A percentile compares a stretch with the other conserved stretches of the same genome.
Conservation (phyloP, 2,797 vertebrate genomes). For the Fundulus diaphanus region DNA sequence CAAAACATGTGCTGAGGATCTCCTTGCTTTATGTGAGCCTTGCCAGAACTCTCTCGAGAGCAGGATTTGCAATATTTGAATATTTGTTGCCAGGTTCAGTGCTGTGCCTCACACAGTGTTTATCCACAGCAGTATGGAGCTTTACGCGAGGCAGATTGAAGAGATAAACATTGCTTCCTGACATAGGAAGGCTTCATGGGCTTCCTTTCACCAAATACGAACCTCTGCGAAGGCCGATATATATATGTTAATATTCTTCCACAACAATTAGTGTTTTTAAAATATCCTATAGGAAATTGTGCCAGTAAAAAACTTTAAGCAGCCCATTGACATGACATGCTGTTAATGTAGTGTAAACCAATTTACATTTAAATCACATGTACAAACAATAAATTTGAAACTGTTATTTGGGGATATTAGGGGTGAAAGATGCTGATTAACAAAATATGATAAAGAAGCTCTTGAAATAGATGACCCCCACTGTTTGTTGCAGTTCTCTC, state of each 20-base stretch:
- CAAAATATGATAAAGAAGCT: background rate
- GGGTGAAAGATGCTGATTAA: background rate
- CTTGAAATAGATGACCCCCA: too few species aligned
- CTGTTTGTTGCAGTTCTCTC: too few species aligned
- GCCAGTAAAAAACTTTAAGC: background rate
- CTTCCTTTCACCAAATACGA: background rate
- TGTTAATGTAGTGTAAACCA: background rate
- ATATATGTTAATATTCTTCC: background rate
- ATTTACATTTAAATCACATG: constrained; percentile 1
- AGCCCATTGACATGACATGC: background rate
- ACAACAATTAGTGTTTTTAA: background rate
- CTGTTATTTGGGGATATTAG: background rate
- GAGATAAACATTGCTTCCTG: constrained; percentile 1
- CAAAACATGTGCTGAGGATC: constrained; percentile 34
- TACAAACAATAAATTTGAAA: background rate
- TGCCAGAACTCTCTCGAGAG: constrained; percentile 37
- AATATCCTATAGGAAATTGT: background rate
- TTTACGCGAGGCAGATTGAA: background rate
- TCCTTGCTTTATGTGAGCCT: constrained; percentile 27
- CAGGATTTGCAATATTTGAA: constrained; percentile 22
- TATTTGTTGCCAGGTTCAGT: constrained; percentile 20
- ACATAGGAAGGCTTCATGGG: background rate
- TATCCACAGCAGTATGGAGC: constrained; percentile 8
- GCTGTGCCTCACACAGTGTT: background rate
- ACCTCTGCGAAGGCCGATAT: background rate